These are phyloP conservation scores for Chaetodon trifasciatus DNA, from an alignment of 2,797 vertebrate genomes.

Conservation along the genomic window DNA sequence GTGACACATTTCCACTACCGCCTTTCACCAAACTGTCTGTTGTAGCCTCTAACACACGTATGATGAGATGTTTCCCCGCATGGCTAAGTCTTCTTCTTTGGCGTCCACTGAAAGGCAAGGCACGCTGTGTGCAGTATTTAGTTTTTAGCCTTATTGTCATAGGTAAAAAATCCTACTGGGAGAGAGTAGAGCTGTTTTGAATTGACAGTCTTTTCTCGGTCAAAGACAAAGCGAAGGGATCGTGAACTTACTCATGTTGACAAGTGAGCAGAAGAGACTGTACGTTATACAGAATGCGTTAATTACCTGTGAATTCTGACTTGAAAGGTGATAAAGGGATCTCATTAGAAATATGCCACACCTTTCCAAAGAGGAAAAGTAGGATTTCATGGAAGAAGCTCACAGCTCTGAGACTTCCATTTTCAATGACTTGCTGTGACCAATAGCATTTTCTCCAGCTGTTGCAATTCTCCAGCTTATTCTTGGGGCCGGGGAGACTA, in stretches of 20 bases:
- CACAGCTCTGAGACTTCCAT: conserved; percentile 70
- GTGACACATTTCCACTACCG: conserved; percentile 60
- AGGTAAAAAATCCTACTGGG: not conserved
- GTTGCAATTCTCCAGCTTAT: conserved; percentile 81
- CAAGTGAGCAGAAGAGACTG: conserved; percentile 39
- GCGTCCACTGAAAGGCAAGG: conserved; percentile 5
- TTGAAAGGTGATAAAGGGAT: conserved; percentile 52
- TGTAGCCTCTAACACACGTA: conserved; percentile 27
- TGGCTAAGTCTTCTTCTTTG: conserved; percentile 15
- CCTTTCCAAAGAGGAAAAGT: conserved; percentile 66
- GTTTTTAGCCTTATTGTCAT: conserved; percentile 8
- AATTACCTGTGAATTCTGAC: conserved; percentile 72
- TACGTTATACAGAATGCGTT: conserved; percentile 57
- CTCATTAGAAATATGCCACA: conserved; percentile 72
- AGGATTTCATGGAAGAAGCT: conserved; percentile 75
- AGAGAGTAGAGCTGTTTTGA: not conserved
- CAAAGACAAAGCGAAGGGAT: not conserved
- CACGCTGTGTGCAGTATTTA: conserved; percentile 7
- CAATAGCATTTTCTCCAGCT: conserved; percentile 82
- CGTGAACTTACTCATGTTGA: conserved; percentile 23
- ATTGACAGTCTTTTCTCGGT: not conserved
- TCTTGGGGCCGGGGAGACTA: conserved; percentile 74
- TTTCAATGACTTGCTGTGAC: conserved; percentile 82
- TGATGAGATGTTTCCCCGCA: conserved; percentile 45
- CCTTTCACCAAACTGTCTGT: conserved; percentile 47